phyloP scores from a whole-genome alignment of 30 jellyfish, hydroid and myxozoan genomes.

The Hydractinia symbiolongicarpus region DNA sequence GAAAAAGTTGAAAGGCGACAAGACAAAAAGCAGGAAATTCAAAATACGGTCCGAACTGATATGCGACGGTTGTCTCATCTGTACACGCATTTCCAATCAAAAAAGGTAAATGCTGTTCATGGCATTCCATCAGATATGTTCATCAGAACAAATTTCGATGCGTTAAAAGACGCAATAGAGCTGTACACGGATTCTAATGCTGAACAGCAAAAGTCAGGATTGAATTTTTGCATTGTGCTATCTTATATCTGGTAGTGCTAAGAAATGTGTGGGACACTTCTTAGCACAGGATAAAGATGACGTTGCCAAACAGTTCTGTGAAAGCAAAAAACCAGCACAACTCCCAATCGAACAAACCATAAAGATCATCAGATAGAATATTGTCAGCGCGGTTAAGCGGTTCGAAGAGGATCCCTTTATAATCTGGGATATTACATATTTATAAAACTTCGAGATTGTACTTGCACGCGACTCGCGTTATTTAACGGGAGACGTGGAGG shows the following conservation, averaged over 20 bases:
- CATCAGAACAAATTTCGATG: conserved; percentile 6
- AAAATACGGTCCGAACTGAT: conserved; percentile 27
- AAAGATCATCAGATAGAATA: too few species aligned
- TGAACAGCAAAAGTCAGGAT: neutral
- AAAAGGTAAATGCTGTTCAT: too few species aligned
- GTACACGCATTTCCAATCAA: neutral
- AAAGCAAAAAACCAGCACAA: conserved; percentile 23
- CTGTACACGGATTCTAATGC: conserved; percentile 5
- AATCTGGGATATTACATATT: too few species aligned
- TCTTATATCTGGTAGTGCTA: neutral
- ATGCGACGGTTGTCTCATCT: conserved; percentile 31
- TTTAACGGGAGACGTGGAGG: too few species aligned
- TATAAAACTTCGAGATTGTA: conserved; percentile 3
- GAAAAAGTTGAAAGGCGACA: neutral
- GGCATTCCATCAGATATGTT: conserved; percentile 20
- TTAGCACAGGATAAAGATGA: conserved; percentile 13
- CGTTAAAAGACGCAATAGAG: conserved; percentile 20
- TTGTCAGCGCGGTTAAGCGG: too few species aligned
- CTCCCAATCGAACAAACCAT: conserved; percentile 20
- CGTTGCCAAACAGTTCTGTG: conserved; percentile 1
- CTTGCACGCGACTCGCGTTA: neutral
- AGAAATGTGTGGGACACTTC: neutral
- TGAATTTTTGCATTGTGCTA: neutral
- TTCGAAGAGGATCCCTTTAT: too few species aligned
- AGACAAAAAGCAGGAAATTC: conserved; percentile 1